Percentiles rank a stretch among this genome's conserved stretches.
These are phyloP conservation scores for Gila orcuttii DNA, from an alignment of 2,113 vertebrate genomes.

Conservation along the genomic window DNA sequence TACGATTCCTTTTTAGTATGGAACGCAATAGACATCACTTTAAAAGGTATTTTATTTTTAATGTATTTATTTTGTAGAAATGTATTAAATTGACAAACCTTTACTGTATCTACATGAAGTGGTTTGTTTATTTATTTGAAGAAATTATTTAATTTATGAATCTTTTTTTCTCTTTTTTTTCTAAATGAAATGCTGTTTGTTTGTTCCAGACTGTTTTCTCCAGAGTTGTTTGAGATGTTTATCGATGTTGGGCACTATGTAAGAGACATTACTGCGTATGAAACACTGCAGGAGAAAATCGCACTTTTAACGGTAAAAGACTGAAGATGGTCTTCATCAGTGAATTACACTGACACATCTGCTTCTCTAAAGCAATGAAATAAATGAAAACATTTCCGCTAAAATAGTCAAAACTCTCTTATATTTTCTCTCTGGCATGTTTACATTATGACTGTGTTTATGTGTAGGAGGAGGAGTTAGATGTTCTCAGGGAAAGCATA, in stretches of 20 bases:
- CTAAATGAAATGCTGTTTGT: not conserved
- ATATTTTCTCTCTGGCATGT: not conserved
- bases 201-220: conserved; percentile 80
- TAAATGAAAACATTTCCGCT: not conserved
- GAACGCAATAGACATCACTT: conserved; percentile 89
- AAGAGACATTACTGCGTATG: conserved; percentile 83
- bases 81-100: not conserved
- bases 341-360: not conserved
- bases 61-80: not conserved
- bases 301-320: conserved; percentile 79
- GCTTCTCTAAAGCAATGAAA: not conserved
- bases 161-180: not conserved
- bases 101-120: not conserved
- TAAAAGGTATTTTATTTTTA: conserved; percentile 78
- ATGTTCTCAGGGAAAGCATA: conserved; percentile 81
- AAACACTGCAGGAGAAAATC: conserved; percentile 80
- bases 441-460: not conserved
- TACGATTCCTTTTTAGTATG: conserved; percentile 92
- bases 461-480: conserved; percentile 81
- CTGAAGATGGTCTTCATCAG: conserved; percentile 34
- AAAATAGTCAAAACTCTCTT: not conserved
- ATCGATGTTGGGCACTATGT: conserved; percentile 91
- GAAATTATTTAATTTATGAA: too few relatives aligned
- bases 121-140: not conserved
- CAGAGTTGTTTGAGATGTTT: conserved; percentile 89